Evolutionary conservation across 2,797 vertebrate genomes (phyloP), one percentile per base, ranked within the genome.

Genomic region (Gymnoscopelus microlampas): DNA sequence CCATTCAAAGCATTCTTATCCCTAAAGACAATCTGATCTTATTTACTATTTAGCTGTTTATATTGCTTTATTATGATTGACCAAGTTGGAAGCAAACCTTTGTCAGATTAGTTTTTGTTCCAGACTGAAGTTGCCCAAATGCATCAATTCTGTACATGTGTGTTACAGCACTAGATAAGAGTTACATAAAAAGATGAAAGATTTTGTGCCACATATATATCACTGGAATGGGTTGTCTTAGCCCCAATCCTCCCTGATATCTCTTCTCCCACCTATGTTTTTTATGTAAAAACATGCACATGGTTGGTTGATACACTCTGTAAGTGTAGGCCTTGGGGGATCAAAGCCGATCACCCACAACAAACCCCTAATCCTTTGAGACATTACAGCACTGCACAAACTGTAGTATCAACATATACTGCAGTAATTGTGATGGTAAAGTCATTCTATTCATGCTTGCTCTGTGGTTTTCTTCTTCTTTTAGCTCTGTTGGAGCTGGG

Each of bases 301-400:
- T 66, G 6, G 47, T 12, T 65, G 78, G 74, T 56, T 69, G 9
- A 74, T 15, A 13, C 24, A 44, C 53, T 55, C 12, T 39, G 3
- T 29, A 29, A 2, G 26, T 29, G 26, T 51, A 73, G 58, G 29
- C 44, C 47, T 66, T 54, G 23, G 13, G 26, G 9, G 73, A 73
- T 70, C 64, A 84, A 86, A 87, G 71, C 72, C 78, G 68, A 80
- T 90, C 75, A 83, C 59, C 65, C 14, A 56, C 54, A 67, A 53
- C 53, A 77, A 75, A 82, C 65, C 53, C 29, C 53, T 64, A 89
- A 90, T 91, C 85, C 74, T 57, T 53, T 81, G 24, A 79, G 63
- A 59, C 78, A 61, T 49, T 60, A 14, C 14, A 63, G 67, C 73
- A 73, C 59, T 77, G 24, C 60, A 54, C 64, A 84, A 81, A 76